phyloP scores from a whole-genome alignment of 2,888 invertebrate genomes.

The Mamestra brassicae region DNA sequence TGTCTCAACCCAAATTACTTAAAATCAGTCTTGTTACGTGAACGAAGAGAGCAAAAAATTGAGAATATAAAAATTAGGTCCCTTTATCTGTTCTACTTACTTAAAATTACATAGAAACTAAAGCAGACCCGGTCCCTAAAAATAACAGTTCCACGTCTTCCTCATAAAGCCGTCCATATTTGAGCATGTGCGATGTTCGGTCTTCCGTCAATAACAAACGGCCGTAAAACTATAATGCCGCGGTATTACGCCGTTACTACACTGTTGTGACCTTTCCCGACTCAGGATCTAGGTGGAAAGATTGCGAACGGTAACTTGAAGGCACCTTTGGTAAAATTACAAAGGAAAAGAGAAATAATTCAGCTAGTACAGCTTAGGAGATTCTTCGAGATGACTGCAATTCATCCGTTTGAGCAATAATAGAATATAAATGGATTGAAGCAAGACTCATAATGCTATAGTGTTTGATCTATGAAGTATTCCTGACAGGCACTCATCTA shows the following conservation, averaged over 20 bases:
- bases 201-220: constrained; percentile 37
- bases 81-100: background rate
- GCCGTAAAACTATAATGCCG: constrained; percentile 34
- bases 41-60: background rate
- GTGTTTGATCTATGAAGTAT: background rate
- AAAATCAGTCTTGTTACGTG: too few relatives aligned
- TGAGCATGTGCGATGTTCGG: constrained; percentile 21
- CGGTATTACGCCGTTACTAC: constrained; percentile 41
- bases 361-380: background rate
- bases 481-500: background rate
- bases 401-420: background rate
- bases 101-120: background rate
- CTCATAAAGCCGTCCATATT: constrained; percentile 37
- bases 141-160: constrained; percentile 13
- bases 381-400: background rate
- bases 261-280: constrained; percentile 41
- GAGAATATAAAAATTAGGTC: too few relatives aligned
- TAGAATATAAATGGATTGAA: background rate
- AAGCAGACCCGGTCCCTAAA: background rate
- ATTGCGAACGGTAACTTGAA: constrained; percentile 21
- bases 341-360: background rate
- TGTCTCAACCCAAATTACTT: too few relatives aligned
- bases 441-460: background rate
- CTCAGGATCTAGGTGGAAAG: constrained; percentile 32
- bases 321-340: background rate